Conservation (phyloP, 2,888 invertebrate species). For the Bombylius discolor region DNA sequence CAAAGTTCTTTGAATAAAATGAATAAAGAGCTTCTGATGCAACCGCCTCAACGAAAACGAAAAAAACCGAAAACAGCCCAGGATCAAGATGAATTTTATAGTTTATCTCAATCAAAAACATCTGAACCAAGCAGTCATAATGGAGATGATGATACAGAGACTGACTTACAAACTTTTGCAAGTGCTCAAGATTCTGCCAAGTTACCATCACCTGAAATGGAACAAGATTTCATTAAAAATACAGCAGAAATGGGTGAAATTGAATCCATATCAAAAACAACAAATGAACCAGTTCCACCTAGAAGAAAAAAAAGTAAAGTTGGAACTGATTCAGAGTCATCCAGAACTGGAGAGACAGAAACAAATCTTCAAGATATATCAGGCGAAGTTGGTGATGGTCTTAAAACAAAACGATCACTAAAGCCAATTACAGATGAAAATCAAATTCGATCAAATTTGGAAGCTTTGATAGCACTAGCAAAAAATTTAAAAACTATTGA, state of each 20-base stretch:
- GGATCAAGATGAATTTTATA: conserved; percentile 53
- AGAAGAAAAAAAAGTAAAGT: conserved; percentile 28
- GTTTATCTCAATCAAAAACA: conserved; percentile 48
- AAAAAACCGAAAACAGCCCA: conserved; percentile 53
- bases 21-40: conserved; percentile 44
- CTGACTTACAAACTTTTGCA: conserved; percentile 51
- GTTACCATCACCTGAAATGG: conserved; percentile 32
- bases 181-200: conserved; percentile 50
- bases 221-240: conserved; percentile 29
- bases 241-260: conserved; percentile 13
- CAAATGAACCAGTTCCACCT: conserved; percentile 23
- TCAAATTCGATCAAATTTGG: conserved; percentile 36
- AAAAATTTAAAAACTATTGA: conserved; percentile 39
- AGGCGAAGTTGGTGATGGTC: conserved; percentile 45
- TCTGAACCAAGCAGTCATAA: conserved; percentile 34
- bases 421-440: conserved; percentile 38
- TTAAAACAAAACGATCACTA: conserved; percentile 23
- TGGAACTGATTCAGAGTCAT: conserved; percentile 36
- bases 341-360: conserved; percentile 33
- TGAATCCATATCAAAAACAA: conserved; percentile 1
- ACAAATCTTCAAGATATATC: conserved; percentile 39
- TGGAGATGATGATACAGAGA: conserved; percentile 49
- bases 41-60: conserved; percentile 41
- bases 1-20: conserved; percentile 33
- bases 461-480: conserved; percentile 32